Evolutionary conservation across 37 sponge, comb jelly and placozoan genomes (phyloP).

Genomic region (Eunapius fragilis): DNA sequence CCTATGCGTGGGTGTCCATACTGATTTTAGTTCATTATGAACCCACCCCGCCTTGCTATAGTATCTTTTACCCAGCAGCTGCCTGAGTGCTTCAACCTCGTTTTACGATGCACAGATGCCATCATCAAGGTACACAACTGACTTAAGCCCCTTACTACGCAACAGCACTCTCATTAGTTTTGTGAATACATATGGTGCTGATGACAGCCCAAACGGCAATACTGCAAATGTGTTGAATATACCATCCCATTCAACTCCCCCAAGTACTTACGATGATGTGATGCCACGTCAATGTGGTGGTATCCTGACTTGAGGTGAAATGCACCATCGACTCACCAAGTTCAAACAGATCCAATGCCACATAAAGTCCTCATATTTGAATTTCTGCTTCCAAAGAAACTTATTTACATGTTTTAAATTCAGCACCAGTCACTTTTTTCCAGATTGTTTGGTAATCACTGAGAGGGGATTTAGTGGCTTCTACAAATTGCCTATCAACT

Average conservation of each 20-base stretch:
- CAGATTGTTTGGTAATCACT: constrained; percentile 15
- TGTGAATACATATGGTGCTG: constrained; percentile 45
- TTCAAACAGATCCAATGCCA: constrained; percentile 6
- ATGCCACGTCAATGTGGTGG: constrained; percentile 24
- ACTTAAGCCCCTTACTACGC: constrained; percentile 23
- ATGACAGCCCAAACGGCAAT: constrained; percentile 44
- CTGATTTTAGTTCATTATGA: constrained; percentile 8
- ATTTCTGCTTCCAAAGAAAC: constrained; percentile 19
- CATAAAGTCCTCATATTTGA: constrained; percentile 43
- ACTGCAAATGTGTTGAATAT: constrained; percentile 22
- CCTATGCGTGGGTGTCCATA: constrained; percentile 2
- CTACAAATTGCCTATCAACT: constrained; percentile 9
- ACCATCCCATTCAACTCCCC: constrained; percentile 37
- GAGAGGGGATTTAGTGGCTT: constrained; percentile 13
- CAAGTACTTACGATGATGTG: constrained; percentile 14
- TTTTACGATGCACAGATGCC: constrained; percentile 20
- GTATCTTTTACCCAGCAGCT: not conserved
- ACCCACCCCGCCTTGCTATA: constrained; percentile 19
- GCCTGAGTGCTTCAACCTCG: not conserved
- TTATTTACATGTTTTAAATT: constrained; percentile 19
- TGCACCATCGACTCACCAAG: constrained; percentile 13
- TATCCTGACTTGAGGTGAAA: constrained; percentile 45
- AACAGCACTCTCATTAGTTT: constrained; percentile 33
- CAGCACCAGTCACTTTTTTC: constrained; percentile 28
- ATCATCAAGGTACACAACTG: constrained; percentile 46